Percentiles rank a stretch among this genome's conserved stretches.
Conservation (phyloP, 2,888 invertebrate species). For the Spodoptera exigua region DNA sequence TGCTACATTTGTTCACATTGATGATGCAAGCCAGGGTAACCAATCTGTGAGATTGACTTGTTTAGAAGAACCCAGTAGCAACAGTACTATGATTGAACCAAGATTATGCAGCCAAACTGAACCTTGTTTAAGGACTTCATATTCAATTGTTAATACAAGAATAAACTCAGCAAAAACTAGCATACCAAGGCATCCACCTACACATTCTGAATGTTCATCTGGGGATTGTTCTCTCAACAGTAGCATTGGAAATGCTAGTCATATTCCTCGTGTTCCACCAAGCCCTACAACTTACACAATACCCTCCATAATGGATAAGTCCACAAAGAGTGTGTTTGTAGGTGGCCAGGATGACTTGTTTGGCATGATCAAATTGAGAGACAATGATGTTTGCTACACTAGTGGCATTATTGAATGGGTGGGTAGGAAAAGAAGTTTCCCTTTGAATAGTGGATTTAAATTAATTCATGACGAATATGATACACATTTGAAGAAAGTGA, state of each 20-base stretch:
- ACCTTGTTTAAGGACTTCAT: constrained; percentile 37
- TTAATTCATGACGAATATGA: constrained; percentile 71
- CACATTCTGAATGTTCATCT: constrained; percentile 35
- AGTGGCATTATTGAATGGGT: constrained; percentile 87
- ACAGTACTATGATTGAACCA: constrained; percentile 66
- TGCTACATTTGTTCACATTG: constrained; percentile 78
- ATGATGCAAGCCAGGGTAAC: constrained; percentile 65
- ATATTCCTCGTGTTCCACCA: constrained; percentile 80
- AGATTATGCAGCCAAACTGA: constrained; percentile 53
- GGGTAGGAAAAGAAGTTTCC: constrained; percentile 81
- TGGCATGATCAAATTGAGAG: constrained; percentile 83
- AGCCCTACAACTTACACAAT: constrained; percentile 75
- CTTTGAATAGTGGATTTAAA: constrained; percentile 84
- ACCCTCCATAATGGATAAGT: constrained; percentile 71
- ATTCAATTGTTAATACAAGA: constrained; percentile 13
- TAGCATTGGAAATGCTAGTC: constrained; percentile 78
- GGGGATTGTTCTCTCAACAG: constrained; percentile 57
- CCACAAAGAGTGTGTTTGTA: constrained; percentile 53
- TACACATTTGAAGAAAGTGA: constrained; percentile 68
- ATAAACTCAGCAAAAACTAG: constrained; percentile 28
- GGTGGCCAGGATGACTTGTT: constrained; percentile 67
- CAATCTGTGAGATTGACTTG: constrained; percentile 53
- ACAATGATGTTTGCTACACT: constrained; percentile 85
- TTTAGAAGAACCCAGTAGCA: constrained; percentile 66
- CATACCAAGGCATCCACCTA: constrained; percentile 22